Evolutionary conservation across 1,140 invertebrate genomes (phyloP), one percentile per base, ranked within the genome.

Genomic region (Hermetia illucens): DNA sequence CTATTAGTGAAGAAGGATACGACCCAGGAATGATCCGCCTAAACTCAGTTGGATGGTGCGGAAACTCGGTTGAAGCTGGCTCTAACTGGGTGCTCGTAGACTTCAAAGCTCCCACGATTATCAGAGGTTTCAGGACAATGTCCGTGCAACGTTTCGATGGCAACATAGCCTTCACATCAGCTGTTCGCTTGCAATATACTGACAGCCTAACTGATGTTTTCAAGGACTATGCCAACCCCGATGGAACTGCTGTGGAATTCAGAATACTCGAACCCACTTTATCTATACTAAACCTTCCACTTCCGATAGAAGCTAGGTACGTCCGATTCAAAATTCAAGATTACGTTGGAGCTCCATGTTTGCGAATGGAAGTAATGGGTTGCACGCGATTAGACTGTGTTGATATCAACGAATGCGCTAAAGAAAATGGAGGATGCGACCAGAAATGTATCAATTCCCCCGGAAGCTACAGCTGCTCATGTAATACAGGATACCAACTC

Each of bases 311-410:
- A 64, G 83, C 90, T 1, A 77, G 87, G 44, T 93, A 82, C 47
- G 64, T 95, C 9, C 79, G 80, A 45, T 85, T 95, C 54, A 79
- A 82, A 39, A 80, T 95, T 36, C 84, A 88, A 64, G 86, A 92
- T 55, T 96, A 83, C 53, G 74, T 84, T 4, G 77, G 74, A 3
- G 85, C 85, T 4, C 90, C 89, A 3, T 96, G 91, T 50, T 62
- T 94, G 37, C 84, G 89, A 57, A 53, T 96, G 24, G 92, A 96
- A 69, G 70, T 94, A 13, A 90, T 94, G 79, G 91, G 90, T 5
- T 95, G 90, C 60, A 84, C 83, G 1, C 69, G 87, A 44, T 68
- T 92, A 43, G 88, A 92, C 51, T 96, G 92, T 56, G 70, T 72
- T 8, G 91, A 96, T 57, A 77, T 93, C 21, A 94, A 96, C 53